Evolutionary conservation across 2,888 invertebrate species (phyloP).

Genomic region (Alcis repandata): DNA sequence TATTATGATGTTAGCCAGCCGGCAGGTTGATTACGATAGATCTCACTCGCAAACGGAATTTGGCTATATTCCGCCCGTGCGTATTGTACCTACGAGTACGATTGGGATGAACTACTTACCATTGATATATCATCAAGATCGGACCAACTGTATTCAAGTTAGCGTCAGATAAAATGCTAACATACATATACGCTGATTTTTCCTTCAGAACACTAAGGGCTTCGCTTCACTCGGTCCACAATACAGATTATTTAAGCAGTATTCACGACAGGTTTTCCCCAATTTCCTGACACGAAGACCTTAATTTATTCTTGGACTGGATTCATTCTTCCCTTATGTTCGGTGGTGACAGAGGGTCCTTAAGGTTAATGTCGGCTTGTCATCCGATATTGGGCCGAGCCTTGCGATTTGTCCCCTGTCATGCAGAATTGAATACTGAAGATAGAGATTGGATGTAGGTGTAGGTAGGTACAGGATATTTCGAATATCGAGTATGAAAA

Average conservation of each 20-base stretch:
- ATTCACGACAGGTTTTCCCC: constrained; percentile 38
- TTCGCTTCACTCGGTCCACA: neutral
- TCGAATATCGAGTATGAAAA: neutral
- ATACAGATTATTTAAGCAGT: neutral
- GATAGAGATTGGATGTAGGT: constrained; percentile 54
- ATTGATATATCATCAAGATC: too few species aligned
- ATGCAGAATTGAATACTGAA: constrained; percentile 73
- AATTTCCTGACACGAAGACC: constrained; percentile 78
- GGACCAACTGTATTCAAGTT: too few species aligned
- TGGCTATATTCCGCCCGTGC: too few species aligned
- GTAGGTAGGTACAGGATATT: neutral
- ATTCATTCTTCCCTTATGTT: constrained; percentile 78
- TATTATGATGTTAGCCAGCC: neutral
- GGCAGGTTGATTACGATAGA: too few species aligned
- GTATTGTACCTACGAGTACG: too few species aligned
- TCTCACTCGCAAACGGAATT: too few species aligned
- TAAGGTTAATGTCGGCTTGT: constrained; percentile 83
- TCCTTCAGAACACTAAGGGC: too few species aligned
- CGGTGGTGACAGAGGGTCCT: constrained; percentile 80
- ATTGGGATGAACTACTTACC: too few species aligned
- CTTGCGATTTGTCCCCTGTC: constrained; percentile 79
- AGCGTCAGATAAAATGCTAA: too few species aligned
- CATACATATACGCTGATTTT: too few species aligned
- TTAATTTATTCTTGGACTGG: constrained; percentile 84
- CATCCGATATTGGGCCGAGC: constrained; percentile 80